These are phyloP conservation scores for Actinia equina DNA, from an alignment of 64 coral and sea anemone genomes.

Conservation along the genomic window DNA sequence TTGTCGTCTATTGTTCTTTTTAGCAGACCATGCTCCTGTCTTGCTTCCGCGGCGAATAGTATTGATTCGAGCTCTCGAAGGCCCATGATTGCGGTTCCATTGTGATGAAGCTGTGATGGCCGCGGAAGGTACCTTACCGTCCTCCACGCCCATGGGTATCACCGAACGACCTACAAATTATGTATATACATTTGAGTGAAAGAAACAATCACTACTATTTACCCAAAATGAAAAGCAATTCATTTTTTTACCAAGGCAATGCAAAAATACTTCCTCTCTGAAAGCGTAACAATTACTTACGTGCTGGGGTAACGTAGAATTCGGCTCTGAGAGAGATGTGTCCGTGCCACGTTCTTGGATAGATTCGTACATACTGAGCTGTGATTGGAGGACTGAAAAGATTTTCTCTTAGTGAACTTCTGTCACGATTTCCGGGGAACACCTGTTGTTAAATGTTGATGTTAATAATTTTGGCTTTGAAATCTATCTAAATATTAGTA, in stretches of 20 bases:
- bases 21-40: background rate
- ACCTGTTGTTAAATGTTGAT: background rate
- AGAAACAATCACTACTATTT: no score
- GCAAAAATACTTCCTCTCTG: no score
- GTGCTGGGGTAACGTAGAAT: background rate
- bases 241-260: no score
- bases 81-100: background rate
- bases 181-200: no score
- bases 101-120: conserved; percentile 13
- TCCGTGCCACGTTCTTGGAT: background rate
- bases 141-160: conserved; percentile 28
- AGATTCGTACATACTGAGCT: background rate
- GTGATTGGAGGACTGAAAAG: background rate
- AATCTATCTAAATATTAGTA: no score
- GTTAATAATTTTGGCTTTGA: no score
- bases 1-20: background rate
- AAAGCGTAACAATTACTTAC: background rate
- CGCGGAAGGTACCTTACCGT: background rate
- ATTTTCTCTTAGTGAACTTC: background rate
- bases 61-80: conserved; percentile 4
- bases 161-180: background rate
- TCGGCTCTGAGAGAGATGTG: conserved; percentile 5
- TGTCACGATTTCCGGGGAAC: conserved; percentile 6
- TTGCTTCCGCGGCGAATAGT: no score
- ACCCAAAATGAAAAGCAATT: background rate